A percentile compares a stretch with the other conserved stretches of the same genome.
phyloP scores from a whole-genome alignment of 2,888 invertebrate species.

The Luperina testacea region DNA sequence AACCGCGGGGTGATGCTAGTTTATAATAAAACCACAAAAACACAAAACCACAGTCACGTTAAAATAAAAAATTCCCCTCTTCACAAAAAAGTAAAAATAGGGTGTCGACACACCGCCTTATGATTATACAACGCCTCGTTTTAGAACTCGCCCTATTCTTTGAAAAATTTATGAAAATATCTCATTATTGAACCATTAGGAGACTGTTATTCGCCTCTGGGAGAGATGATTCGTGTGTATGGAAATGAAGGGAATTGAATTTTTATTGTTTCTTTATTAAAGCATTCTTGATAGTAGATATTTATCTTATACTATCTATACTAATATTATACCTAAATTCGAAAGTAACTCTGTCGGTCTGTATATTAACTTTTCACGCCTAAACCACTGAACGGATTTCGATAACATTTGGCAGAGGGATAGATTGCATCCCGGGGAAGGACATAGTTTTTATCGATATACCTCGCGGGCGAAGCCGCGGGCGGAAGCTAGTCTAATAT shows the following conservation, averaged over 20 bases:
- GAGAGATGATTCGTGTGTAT: conserved; percentile 24
- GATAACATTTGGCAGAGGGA: no score
- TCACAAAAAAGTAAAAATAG: conserved; percentile 52
- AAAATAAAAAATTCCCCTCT: conserved; percentile 34
- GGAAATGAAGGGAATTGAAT: conserved; percentile 23
- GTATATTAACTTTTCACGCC: no score
- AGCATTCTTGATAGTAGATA: neutral
- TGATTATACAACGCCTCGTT: conserved; percentile 56
- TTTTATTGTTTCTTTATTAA: conserved; percentile 20
- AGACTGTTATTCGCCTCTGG: conserved; percentile 48
- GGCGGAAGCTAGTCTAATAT: no score
- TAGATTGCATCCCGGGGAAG: no score
- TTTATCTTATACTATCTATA: no score
- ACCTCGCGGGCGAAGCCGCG: no score
- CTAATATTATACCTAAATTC: no score
- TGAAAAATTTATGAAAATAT: conserved; percentile 66
- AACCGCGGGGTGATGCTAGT: no score
- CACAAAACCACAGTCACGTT: neutral
- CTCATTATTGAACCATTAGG: conserved; percentile 71
- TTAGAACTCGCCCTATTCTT: conserved; percentile 52
- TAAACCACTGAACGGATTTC: no score
- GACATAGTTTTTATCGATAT: no score
- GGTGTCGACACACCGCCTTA: conserved; percentile 53
- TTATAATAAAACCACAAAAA: neutral
- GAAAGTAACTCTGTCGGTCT: no score